Evolutionary conservation across 2,888 invertebrate genomes (phyloP).

Genomic region (Diaphora mendica): DNA sequence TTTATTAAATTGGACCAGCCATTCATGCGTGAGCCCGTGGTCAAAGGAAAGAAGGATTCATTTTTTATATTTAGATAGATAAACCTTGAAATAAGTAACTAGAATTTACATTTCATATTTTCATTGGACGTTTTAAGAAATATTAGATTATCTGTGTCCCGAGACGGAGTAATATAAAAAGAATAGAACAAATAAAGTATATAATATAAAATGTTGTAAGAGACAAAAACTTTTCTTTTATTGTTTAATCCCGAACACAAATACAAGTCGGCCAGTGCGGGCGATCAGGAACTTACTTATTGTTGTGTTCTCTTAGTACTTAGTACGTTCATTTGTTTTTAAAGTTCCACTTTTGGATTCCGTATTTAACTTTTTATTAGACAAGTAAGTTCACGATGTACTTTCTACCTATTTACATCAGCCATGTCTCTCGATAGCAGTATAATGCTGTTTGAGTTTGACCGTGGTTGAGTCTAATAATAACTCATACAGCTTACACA

Average conservation of each 20-base stretch:
- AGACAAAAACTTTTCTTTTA: slow-evolving; percentile 32
- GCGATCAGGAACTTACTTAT: slow-evolving; percentile 27
- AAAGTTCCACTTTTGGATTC: neutral
- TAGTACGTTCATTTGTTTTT: slow-evolving; percentile 25
- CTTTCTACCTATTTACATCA: neutral
- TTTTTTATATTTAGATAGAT: no score
- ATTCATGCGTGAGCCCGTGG: no score
- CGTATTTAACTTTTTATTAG: neutral
- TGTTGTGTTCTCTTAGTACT: slow-evolving; percentile 42
- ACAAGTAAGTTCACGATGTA: neutral
- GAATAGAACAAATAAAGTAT: neutral
- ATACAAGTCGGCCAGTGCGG: slow-evolving; percentile 32
- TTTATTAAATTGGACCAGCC: no score
- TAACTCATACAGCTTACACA: no score
- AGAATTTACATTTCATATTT: neutral
- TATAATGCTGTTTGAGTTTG: no score
- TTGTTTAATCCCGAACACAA: slow-evolving; percentile 29
- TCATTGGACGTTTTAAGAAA: neutral
- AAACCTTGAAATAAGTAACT: no score
- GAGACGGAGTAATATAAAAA: neutral
- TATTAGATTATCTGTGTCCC: neutral
- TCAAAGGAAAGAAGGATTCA: no score
- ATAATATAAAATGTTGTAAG: neutral
- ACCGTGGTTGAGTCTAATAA: no score
- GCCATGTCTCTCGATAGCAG: neutral